These are phyloP conservation scores for Typhlomys cinereus DNA, from an alignment of 2,113 vertebrate genomes.

Conservation along the genomic window DNA sequence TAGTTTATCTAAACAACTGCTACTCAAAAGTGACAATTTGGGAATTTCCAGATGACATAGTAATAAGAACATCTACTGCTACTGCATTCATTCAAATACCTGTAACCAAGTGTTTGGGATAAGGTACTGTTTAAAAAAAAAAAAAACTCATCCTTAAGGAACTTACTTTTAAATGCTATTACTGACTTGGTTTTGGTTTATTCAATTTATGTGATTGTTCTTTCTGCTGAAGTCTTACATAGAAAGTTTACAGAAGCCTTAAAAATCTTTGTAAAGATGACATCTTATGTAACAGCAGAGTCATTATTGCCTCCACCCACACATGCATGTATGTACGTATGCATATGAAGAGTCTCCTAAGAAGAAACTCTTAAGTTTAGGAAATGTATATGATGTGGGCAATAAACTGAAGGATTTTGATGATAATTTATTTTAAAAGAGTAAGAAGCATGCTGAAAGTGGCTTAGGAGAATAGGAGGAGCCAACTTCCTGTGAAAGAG, in stretches of 20 bases:
- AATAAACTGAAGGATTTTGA: constrained; percentile 19
- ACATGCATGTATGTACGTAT: neutral
- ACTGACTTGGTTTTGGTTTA: constrained; percentile 59
- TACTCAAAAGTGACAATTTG: constrained; percentile 74
- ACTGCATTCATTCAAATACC: constrained; percentile 69
- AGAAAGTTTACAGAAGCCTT: constrained; percentile 39
- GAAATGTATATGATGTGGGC: neutral
- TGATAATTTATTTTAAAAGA: neutral
- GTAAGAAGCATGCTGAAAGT: neutral
- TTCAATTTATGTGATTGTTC: constrained; percentile 29
- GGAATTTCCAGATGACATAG: constrained; percentile 77
- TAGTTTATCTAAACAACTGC: constrained; percentile 78
- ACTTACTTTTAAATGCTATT: constrained; percentile 49
- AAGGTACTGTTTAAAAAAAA: constrained; percentile 51
- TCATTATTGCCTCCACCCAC: neutral
- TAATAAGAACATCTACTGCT: constrained; percentile 54
- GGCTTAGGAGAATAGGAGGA: neutral
- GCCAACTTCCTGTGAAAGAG: neutral
- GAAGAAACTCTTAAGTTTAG: constrained; percentile 17
- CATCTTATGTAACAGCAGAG: neutral
- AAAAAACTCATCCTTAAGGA: constrained; percentile 39
- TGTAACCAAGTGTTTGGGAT: constrained; percentile 54
- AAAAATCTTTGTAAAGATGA: constrained; percentile 56
- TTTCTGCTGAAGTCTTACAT: constrained; percentile 23
- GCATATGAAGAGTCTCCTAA: constrained; percentile 7